Evolutionary conservation across 2,797 vertebrate species (phyloP).

Genomic region (Chloroceryle amazona): DNA sequence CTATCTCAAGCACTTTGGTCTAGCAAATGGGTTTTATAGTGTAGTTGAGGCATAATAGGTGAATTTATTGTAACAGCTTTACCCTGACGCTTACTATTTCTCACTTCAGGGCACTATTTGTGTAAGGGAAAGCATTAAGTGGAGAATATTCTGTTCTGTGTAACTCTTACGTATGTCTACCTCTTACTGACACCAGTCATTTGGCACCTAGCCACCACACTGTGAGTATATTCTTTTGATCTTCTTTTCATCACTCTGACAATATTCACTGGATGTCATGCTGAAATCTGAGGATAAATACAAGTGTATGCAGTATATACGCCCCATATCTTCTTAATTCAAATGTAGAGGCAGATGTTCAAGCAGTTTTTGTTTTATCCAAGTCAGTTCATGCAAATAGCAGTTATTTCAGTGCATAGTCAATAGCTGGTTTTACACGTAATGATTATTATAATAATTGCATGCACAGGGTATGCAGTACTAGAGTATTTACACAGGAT

Average conservation of each 20-base stretch:
- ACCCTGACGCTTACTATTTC: not conserved
- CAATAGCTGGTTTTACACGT: not conserved
- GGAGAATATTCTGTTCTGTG: not conserved
- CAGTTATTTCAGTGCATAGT: not conserved
- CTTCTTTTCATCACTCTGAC: not conserved
- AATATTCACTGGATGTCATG: not conserved
- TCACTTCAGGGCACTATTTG: not conserved
- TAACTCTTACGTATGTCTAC: not conserved
- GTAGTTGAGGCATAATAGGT: not conserved
- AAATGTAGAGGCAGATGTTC: not conserved
- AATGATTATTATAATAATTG: not conserved
- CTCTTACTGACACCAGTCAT: not conserved
- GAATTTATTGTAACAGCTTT: not conserved
- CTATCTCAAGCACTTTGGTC: not conserved
- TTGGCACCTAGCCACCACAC: not conserved
- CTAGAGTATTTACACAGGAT: not conserved
- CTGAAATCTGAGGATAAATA: not conserved
- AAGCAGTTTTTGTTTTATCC: not conserved
- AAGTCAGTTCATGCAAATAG: not conserved
- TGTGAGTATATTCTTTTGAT: not conserved
- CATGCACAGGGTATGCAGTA: not conserved
- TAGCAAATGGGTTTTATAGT: not conserved
- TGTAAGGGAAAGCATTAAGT: accelerated
- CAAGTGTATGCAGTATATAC: not conserved
- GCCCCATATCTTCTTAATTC: not conserved